Evolutionary conservation across 2,888 invertebrate species (phyloP).

Genomic region (Agrotis clavis): DNA sequence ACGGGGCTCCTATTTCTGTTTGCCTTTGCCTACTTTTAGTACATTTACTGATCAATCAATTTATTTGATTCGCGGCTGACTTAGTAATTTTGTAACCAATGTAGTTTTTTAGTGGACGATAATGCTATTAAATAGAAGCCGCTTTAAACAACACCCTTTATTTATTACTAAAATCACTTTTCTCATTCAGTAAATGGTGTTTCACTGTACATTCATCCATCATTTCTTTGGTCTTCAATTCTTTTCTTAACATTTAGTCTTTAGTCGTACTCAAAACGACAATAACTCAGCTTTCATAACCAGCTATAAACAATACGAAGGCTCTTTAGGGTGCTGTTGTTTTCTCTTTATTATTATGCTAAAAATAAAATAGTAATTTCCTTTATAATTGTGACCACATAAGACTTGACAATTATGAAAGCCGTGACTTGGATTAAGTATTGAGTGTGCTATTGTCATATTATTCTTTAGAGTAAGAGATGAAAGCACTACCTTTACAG

Average conservation of each 20-base stretch:
- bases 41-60: too few species aligned
- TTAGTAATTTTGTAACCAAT: too few species aligned
- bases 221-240: background rate
- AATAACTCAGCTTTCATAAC: background rate
- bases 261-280: background rate
- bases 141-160: too few species aligned
- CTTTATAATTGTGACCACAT: conserved; percentile 1
- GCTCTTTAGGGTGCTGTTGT: conserved; percentile 21
- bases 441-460: background rate
- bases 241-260: background rate
- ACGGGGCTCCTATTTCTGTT: too few species aligned
- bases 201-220: too few species aligned
- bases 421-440: conserved; percentile 10
- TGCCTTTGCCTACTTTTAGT: too few species aligned
- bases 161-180: too few species aligned
- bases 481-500: background rate
- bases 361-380: background rate
- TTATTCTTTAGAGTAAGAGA: background rate
- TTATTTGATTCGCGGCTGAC: too few species aligned
- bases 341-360: background rate
- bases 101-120: too few species aligned
- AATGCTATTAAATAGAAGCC: too few species aligned
- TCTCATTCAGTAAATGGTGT: too few species aligned
- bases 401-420: background rate
- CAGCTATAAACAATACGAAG: conserved; percentile 8